Base-by-base conservation (phyloP, 2,797 vertebrate genomes). In the Microtus californicus region DNA sequence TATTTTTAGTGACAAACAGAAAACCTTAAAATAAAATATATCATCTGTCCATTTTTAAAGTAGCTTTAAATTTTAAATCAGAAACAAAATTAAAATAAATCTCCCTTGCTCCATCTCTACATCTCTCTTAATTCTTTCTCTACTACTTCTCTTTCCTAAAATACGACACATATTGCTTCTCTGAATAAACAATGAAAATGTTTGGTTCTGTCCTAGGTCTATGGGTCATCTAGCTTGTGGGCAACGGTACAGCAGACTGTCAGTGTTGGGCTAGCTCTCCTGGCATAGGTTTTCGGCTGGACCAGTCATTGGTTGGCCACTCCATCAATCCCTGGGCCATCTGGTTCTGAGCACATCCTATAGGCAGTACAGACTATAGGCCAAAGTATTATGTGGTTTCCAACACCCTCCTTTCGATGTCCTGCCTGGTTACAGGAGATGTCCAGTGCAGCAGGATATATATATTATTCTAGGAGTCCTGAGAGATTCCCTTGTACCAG, bases 31-130 rank as follows among this genome's bases (percentile, higher is more conserved):
- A 51, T 76, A 31, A 95, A 92, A 45, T 43, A 97, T 79, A 89
- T 89, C 6, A 61, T 67, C 87, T 1, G 48, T 9, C 34, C 67
- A 88, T 54, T 43, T 40, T 73, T 1, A 25, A 31, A 37, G 43
- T 40, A 96, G 78, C 76, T 93, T 65, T 29, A 43, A 59, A 87
- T 92, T 90, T 93, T 3, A 74, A 96, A 97, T 92, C 1, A 48
- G 80, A 29, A 93, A 59, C 37, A 40, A 88, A 95, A 59, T 78
- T 73, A 40, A 8, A 94, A 10, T 73, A 67, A 80, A 43, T 51
- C 14, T 56, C 59, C 56, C 79, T 17, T 91, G 69, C 8, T 89
- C 14, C 76, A 3, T 34, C 1, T 0, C 1, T 0, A 2, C 13
- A 2, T n/a, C 4, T 71, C 2, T 37, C 29, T 40, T 15, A n/a